Base-by-base conservation (phyloP, 2,797 vertebrate genomes). In the Setipinna tenuifilis region DNA sequence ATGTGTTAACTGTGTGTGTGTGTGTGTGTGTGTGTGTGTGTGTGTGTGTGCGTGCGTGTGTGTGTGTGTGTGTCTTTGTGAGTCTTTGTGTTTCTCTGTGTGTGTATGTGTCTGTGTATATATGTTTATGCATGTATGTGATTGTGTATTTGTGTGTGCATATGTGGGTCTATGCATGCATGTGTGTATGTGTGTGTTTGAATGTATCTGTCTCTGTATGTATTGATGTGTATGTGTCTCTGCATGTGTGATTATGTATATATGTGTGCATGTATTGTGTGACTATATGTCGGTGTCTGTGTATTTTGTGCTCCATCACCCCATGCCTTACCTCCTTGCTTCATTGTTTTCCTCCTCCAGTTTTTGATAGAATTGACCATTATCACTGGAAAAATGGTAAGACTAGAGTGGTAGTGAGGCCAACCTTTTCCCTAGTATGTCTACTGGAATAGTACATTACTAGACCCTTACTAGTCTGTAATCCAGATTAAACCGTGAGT, bases 301-400 rank as follows among this genome's bases (percentile, higher is more conserved):
- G 6, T 75, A n/a, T 23, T 50, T 6, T 84, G 68, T 9, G 4
- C 25, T 23, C 0, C 59, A 14, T 21, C 62, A 82, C 19, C 82
- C 5, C 50, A 3, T 84, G 81, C n/a, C 14, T 83, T 62, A 61
- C 85, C 78, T 35, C 82, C 59, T 90, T 78, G 44, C 23, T 57
- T 86, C 44, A 71, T 83, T 35, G 83, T 84, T 83, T 82, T 59
- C 86, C 35, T 91, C 80, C 54, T 90, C 81, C 89, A 96, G 95
- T 95, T 85, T 89, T 94, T 87, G 85, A 91, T 90, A 90, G 91
- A 88, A 88, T 92, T 41, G 82, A 91, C 57, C 87, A 83, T 85
- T 86, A 78, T 50, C 90, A 78, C 85, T 88, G 91, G 93, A 95
- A 92, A 0, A 91, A 94, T 2, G 94, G 94, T 95, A 94, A 96